Base-by-base conservation (phyloP, 35 echinoderm and acorn worm species). In the Apostichopus japonicus region DNA sequence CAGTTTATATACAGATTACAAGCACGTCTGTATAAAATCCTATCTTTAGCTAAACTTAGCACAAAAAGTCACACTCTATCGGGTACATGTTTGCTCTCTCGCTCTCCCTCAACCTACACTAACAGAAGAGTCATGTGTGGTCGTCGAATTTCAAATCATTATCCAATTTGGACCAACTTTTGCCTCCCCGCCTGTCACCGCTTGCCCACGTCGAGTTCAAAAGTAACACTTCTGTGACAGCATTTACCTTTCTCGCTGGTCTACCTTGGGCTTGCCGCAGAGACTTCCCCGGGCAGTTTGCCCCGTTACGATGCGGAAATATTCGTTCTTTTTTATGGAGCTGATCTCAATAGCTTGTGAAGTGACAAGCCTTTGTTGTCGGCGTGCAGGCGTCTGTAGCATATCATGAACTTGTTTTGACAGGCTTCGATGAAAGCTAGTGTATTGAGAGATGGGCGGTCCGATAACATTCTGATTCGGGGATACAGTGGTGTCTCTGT, bases 301-400 rank as follows among this genome's bases (percentile, higher is more conserved):
- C 86, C 33, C 86, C 56, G 44, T 89, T 53, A 33, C 19, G 59
- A 51, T 89, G 67, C 63, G 86, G 23, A 67, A 53, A 73, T 89
- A 89, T 67, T 17, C 22, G 16, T 67, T 67, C 63, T 33, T 88
- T n/a, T 33, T 63, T 52, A 82, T 54, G n/a, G 56, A 65, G 22
- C 61, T 89, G 22, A 84, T 84, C 81, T 84, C 81, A 57, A 84
- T 84, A 84, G 57, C 54, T 84, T 84, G 81, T 84, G 81, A 84
- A 84, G 81, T 84, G 81, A 84, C 56, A 57, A 89, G 61, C 61
- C 86, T 89, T 89, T 89, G 86, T 89, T 89, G 86, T 89, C 86
- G 86, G 61, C 86, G 62, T 21, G 63, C 63, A 73, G 67, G 16
- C 86, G 86, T 89, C 81, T 84, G 81, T 58, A 53, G 81, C 54